Base-by-base conservation (phyloP, 2,888 invertebrate species). In the Brenthis daphne region DNA sequence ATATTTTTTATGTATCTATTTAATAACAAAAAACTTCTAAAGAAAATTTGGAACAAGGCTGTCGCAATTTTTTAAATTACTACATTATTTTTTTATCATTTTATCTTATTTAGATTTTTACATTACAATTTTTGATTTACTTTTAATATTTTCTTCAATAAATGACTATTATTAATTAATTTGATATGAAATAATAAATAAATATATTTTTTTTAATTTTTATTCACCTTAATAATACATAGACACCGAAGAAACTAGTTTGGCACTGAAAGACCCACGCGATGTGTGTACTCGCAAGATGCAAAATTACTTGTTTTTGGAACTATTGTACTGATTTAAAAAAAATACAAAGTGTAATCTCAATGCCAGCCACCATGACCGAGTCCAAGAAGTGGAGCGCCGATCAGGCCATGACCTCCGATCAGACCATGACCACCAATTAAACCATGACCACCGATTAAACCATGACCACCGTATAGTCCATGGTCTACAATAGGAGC, bases 321-420 rank as follows among this genome's bases (percentile, higher is more conserved):
- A 64, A 29, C 53, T 57, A 53, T 64, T 64, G 57, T 55, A 64
- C 43, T 43, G 12, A 48, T 58, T 66, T 68, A 24, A 29, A 48
- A 4, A 29, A 53, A 20, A 51, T 65, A 56, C 57, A 20, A 33
- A 50, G 43, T 63, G 13, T 12, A 63, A 57, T 54, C 64, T 76
- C 79, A 86, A 80, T 83, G 86, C 87, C 88, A 87, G 54, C 87
- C 85, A 60, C 87, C 85, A 64, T 88, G 88, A 4, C 87, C 86
- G n/a, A 87, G 75, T 20, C 77, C 78, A 11, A 80, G 67, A 14
- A 79, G 73, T 1, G 77, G 77, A 0, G 77, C 78, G 8, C 72
- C 72, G 37, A 70, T 58, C 57, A 72, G 54, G 5, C 68, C 68
- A 6, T 68, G 68, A 12, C 68, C 68, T 13, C 65, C 68, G 33